phyloP scores from a whole-genome alignment of 2,888 invertebrate species.

The Hydrotaea diabolus region DNA sequence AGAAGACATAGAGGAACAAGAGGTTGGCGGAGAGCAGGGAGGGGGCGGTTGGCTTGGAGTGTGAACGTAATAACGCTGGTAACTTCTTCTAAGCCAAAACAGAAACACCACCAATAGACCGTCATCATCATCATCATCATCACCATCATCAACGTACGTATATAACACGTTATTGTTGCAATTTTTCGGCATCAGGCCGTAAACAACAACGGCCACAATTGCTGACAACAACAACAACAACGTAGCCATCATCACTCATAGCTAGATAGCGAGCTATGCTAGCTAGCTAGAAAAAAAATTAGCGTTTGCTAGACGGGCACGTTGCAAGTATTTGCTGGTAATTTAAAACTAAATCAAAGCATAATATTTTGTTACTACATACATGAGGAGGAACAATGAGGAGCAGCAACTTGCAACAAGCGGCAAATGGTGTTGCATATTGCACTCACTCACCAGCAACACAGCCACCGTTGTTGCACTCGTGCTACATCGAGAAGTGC shows the following conservation, averaged over 20 bases:
- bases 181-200: constrained; percentile 58
- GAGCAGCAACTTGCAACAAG: constrained; percentile 25
- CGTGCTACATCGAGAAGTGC: constrained; percentile 42
- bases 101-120: not conserved
- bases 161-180: constrained; percentile 33
- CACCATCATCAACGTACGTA: not conserved
- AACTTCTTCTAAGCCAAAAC: constrained; percentile 6
- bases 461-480: not conserved
- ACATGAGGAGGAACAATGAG: not conserved
- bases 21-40: not conserved
- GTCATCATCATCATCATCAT: not conserved
- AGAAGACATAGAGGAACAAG: not conserved
- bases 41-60: not conserved
- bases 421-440: constrained; percentile 32
- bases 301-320: constrained; percentile 46
- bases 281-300: not conserved
- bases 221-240: not conserved
- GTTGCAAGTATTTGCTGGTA: constrained; percentile 60
- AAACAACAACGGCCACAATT: constrained; percentile 38
- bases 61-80: constrained; percentile 5
- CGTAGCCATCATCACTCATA: constrained; percentile 40
- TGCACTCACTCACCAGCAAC: not conserved
- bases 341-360: constrained; percentile 57
- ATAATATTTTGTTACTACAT: constrained; percentile 38
- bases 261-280: not conserved